phyloP scores from a whole-genome alignment of 1,140 invertebrate genomes.

The Ceratina japonica region DNA sequence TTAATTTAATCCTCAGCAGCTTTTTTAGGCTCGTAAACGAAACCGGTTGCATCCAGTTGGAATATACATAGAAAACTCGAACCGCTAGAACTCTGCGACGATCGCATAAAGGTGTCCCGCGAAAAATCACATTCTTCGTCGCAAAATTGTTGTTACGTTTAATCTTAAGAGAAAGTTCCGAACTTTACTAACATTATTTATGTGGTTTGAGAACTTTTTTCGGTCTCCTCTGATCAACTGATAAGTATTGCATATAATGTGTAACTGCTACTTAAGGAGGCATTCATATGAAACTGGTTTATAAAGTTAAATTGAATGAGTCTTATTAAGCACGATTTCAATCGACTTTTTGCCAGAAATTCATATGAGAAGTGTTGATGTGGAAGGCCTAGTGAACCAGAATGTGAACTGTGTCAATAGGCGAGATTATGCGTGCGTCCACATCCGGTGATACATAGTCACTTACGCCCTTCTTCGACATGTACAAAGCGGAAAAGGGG shows the following conservation, averaged over 20 bases:
- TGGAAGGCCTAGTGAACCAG: constrained; percentile 34
- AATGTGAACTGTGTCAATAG: constrained; percentile 47
- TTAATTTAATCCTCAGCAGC: constrained; percentile 61
- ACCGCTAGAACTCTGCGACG: constrained; percentile 2
- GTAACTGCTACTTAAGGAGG: neutral
- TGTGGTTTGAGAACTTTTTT: no score
- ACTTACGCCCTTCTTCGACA: constrained; percentile 48
- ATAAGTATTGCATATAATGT: neutral
- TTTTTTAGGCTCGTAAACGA: constrained; percentile 52
- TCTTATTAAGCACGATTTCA: neutral
- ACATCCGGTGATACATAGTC: constrained; percentile 15
- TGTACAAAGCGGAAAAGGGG: constrained; percentile 52
- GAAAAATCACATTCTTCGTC: neutral
- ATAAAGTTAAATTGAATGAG: no score
- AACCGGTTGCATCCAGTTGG: constrained; percentile 61
- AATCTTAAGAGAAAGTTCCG: no score
- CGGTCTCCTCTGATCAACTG: neutral
- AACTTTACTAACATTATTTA: no score
- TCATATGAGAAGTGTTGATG: neutral
- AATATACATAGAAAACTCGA: constrained; percentile 44
- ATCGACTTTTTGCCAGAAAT: neutral
- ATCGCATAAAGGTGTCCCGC: neutral
- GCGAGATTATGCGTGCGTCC: constrained; percentile 46
- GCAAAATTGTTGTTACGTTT: no score
- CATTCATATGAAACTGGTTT: constrained; percentile 21